Conservation (phyloP, 2,113 vertebrate genomes). For the Dissostichus mawsoni region DNA sequence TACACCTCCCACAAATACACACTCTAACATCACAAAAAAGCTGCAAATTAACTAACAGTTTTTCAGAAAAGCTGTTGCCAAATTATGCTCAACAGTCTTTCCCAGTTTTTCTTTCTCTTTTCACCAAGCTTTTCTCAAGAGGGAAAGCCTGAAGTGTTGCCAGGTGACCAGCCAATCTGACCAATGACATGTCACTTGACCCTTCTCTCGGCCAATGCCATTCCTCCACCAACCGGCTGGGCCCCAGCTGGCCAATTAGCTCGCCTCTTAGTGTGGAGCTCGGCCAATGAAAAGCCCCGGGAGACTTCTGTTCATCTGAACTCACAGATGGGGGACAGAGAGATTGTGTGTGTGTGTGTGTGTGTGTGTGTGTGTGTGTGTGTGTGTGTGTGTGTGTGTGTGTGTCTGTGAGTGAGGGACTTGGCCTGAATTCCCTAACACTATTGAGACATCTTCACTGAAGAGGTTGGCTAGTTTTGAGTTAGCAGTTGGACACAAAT, state of each 20-base stretch:
- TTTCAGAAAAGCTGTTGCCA: constrained; percentile 44
- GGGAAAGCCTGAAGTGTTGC: constrained; percentile 65
- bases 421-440: constrained; percentile 71
- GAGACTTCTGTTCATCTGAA: constrained; percentile 80
- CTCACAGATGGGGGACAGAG: constrained; percentile 79
- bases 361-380: constrained; percentile 33
- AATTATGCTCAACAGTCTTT: constrained; percentile 40
- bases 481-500: constrained; percentile 67
- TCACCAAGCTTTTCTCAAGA: constrained; percentile 55
- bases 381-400: constrained; percentile 33
- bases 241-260: constrained; percentile 84
- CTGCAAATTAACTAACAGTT: constrained; percentile 56
- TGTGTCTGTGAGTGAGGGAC: constrained; percentile 42
- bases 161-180: constrained; percentile 71
- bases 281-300: constrained; percentile 77
- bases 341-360: constrained; percentile 28
- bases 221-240: constrained; percentile 72
- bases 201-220: constrained; percentile 74
- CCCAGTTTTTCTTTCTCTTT: constrained; percentile 13
- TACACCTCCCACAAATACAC: constrained; percentile 15
- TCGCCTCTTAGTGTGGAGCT: constrained; percentile 75
- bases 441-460: constrained; percentile 76
- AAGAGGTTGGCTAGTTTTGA: constrained; percentile 70
- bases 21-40: constrained; percentile 31
- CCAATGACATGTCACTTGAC: constrained; percentile 81